Percentiles rank a stretch among this genome's conserved stretches.
phyloP scores from a whole-genome alignment of 2,113 vertebrate genomes.

The Heterocephalus glaber region DNA sequence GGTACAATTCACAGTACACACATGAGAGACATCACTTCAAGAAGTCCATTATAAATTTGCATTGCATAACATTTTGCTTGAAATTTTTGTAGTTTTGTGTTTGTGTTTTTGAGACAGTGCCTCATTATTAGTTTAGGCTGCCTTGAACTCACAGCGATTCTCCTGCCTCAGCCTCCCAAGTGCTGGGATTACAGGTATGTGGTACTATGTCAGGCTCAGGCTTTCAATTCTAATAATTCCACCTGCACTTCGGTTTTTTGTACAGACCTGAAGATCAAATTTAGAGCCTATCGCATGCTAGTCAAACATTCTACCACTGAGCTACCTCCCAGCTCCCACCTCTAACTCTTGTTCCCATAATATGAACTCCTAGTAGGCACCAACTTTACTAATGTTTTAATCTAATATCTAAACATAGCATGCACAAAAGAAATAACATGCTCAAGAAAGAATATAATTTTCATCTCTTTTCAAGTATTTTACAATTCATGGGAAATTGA shows the following conservation, averaged over 20 bases:
- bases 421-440: background rate
- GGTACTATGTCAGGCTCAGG: background rate
- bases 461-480: background rate
- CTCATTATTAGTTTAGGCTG: background rate
- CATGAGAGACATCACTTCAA: background rate
- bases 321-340: background rate
- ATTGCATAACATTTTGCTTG: background rate
- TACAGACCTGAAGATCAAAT: background rate
- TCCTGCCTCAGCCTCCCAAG: background rate
- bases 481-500: background rate
- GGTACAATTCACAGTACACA: background rate
- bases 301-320: background rate
- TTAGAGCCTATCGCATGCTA: background rate
- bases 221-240: background rate
- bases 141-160: background rate
- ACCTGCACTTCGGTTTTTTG: background rate
- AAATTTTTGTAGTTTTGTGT: background rate
- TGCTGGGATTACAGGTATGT: background rate
- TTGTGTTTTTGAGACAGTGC: background rate
- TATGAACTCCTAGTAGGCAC: constrained; percentile 3
- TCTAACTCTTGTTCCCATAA: constrained; percentile 12
- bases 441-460: constrained; percentile 55
- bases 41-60: background rate
- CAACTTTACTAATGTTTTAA: constrained; percentile 20
- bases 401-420: constrained; percentile 40